Percentiles rank a stretch among this genome's conserved stretches.
Evolutionary conservation across 1,140 invertebrate genomes (phyloP).

Genomic region (Zaprionus ghesquierei): DNA sequence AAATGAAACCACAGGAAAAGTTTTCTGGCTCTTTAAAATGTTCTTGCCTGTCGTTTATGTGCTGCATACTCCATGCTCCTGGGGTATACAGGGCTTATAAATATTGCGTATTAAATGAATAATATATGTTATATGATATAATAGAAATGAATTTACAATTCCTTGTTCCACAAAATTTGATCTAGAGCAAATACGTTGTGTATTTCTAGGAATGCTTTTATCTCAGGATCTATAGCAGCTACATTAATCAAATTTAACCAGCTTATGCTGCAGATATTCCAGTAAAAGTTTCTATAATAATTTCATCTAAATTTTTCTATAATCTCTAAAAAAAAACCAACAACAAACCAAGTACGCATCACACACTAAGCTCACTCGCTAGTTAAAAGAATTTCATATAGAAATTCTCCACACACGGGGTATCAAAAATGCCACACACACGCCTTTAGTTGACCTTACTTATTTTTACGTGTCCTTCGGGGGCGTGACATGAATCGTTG

Average conservation of each 20-base stretch:
- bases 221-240: too few relatives aligned
- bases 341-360: not conserved
- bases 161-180: too few relatives aligned
- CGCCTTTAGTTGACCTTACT: not conserved
- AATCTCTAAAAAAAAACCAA: too few relatives aligned
- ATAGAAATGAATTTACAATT: too few relatives aligned
- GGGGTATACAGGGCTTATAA: not conserved
- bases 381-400: not conserved
- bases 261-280: too few relatives aligned
- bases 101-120: not conserved
- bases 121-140: too few relatives aligned
- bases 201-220: too few relatives aligned
- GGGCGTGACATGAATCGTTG: too few relatives aligned
- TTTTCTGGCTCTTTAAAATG: conserved; percentile 37
- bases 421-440: not conserved
- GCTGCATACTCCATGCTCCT: not conserved
- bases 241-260: too few relatives aligned
- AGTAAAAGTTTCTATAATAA: too few relatives aligned
- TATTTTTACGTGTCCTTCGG: conserved; percentile 24
- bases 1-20: conserved; percentile 27
- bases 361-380: not conserved
- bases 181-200: too few relatives aligned
- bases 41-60: not conserved
- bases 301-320: too few relatives aligned
- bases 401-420: not conserved